Base-by-base conservation (phyloP, 2,888 invertebrate genomes). In the Julus scandinavius region DNA sequence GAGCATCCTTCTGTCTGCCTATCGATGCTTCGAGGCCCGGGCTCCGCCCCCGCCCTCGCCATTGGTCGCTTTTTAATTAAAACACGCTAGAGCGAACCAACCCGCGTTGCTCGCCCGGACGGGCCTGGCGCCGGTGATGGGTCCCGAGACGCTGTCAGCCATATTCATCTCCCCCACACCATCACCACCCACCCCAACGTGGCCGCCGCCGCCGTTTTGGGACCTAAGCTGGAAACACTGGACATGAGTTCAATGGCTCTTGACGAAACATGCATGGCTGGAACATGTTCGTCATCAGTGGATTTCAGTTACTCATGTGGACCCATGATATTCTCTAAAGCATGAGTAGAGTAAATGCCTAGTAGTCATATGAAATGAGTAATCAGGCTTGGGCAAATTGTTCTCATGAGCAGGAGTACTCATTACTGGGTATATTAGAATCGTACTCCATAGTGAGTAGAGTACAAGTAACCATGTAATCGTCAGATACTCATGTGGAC, bases 41-140 rank as follows among this genome's bases (percentile, higher is more conserved):
- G 5, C 72, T 11, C 72, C 72, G 72, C 72, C 72, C 72, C 11
- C 29, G 29, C 29, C 7, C 29, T 72, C 72, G n/a, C 72, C 72
- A 72, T 72, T 72, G 72, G 72, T 29, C 72, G 72, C 72, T 72
- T 72, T 72, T 72, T 72, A 72, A 72, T 72, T 72, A 72, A 72
- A 72, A 72, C 72, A 29, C 29, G 29, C 11, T 29, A 72, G 29
- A 72, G 20, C 72, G 72, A 72, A 72, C 72, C 72, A 72, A 72
- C 72, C 72, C 72, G 29, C 29, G n/a, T 58, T n/a, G 58, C 58
- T 58, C n/a, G 29, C n/a, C 72, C 11, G 9, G n/a, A 50, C 11
- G 29, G 72, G 11, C 13, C 50, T 50, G 58, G 58, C 17, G 13
- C 17, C 17, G 17, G 58, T 5, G 58, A 17, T 5, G 50, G 13